Base-by-base conservation (phyloP, 2,797 vertebrate species). In the Carduelis carduelis region DNA sequence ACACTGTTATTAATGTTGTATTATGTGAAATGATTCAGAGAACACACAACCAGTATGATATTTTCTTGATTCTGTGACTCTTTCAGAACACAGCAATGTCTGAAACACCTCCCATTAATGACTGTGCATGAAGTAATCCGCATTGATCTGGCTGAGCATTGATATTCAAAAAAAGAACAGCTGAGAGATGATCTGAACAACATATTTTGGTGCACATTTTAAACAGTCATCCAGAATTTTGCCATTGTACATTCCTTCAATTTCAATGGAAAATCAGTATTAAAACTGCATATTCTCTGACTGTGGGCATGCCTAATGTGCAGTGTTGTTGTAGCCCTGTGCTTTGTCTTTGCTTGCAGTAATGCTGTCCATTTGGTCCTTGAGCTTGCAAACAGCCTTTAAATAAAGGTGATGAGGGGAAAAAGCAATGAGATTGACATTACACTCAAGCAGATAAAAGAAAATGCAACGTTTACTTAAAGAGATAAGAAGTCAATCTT, bases 271-370 rank as follows among this genome's bases (percentile, higher is more conserved):
- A 89, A 95, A 87, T 79, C 90, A 84, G 14, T 93, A 90, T 69
- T 92, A 53, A 77, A 94, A 86, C 22, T 41, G 13, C 22, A 37
- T 78, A 84, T 96, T 98, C 98, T 98, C 97, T 99, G 98, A 98
- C 98, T 98, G 97, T 97, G 98, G 98, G 98, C 98, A 95, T 97
- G 97, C 98, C 97, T 98, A 97, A 96, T 97, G 97, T 98, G 98
- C 97, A 96, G 96, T 98, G 98, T 97, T 52, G 88, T 97, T 97
- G 82, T 97, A 97, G 94, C 97, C 97, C 97, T 97, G 78, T 97
- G 85, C 98, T 98, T 97, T 98, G 97, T 98, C 95, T 96, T 97
- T 98, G 98, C 98, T 97, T 94, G 95, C 98, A 90, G 79, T 95
- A 96, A 97, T 92, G 97, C 95, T 98, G 66, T 98, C 92, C 91